Evolutionary conservation across 2,888 invertebrate species (phyloP), one percentile per base, ranked within the genome.

Genomic region (Agrochola circellaris): DNA sequence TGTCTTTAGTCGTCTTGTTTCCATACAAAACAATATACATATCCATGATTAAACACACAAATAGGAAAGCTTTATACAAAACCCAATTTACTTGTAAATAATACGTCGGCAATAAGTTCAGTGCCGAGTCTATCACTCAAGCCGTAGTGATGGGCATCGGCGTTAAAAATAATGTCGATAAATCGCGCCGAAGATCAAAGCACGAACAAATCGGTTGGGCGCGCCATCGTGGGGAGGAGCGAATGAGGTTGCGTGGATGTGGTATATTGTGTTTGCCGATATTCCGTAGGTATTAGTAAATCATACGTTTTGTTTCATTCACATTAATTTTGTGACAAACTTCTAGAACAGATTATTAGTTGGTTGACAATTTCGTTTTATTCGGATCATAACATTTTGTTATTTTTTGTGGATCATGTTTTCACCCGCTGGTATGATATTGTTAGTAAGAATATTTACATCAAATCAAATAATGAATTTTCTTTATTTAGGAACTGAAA

Each of bases 91-190:
- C 86, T 87, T 87, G 74, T 89, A 89, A 89, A 88, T 87, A 87
- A 86, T 88, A 88, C 84, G 83, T 76, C 48, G 70, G 90, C 91
- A 91, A 91, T 90, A 91, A 89, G 88, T 85, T 86, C 90, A 86
- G 89, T 88, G 88, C 89, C 88, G 91, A 93, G 93, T 94, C 91
- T 92, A 95, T 94, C 95, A 94, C 92, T 94, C 93, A 93, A 89
- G 90, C 84, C 90, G 90, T 94, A 95, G 96, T 95, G 95, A 96
- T 95, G 95, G 95, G 94, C 93, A 92, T 90, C 90, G 92, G 93
- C 94, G 96, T 96, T 96, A 96, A 96, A 96, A 96, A 96, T 96
- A 96, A 96, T 96, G 95, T 94, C 96, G 95, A 96, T 96, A 96
- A 96, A 96, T 96, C 96, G 93, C 92, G 94, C 89, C 91, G 89